Evolutionary conservation across 2,888 invertebrate species (phyloP).

Genomic region (Noctua fimbriata): DNA sequence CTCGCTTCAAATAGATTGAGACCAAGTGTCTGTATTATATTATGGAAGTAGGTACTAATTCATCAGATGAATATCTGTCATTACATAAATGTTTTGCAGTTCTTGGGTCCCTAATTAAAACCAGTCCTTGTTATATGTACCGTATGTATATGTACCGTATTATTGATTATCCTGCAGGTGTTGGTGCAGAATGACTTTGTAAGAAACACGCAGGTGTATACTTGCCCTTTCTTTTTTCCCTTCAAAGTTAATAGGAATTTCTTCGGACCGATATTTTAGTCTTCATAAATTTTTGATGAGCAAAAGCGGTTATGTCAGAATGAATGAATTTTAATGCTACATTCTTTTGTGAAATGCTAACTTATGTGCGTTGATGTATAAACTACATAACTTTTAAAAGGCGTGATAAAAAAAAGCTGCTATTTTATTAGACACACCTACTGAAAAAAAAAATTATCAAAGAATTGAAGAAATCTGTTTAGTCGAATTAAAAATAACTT

Average conservation of each 20-base stretch:
- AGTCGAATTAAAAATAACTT: not conserved
- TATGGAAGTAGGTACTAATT: slow-evolving; percentile 5
- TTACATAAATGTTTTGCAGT: not conserved
- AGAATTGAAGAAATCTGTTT: not conserved
- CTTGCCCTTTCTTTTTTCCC: slow-evolving; percentile 41
- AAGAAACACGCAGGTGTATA: slow-evolving; percentile 48
- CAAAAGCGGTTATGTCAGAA: slow-evolving; percentile 8
- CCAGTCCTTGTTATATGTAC: too few species aligned
- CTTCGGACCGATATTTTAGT: slow-evolving; percentile 33
- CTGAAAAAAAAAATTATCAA: not conserved
- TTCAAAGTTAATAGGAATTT: slow-evolving; percentile 29
- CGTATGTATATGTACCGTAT: too few species aligned
- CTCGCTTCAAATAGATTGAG: slow-evolving; percentile 19
- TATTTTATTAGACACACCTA: not conserved
- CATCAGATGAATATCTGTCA: not conserved
- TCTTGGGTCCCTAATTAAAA: slow-evolving; percentile 25
- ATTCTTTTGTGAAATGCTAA: slow-evolving; percentile 11
- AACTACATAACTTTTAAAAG: not conserved
- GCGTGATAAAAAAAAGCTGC: not conserved
- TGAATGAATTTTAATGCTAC: slow-evolving; percentile 19
- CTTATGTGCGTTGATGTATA: not conserved
- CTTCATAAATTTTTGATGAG: slow-evolving; percentile 19
- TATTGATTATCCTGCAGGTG: slow-evolving; percentile 50
- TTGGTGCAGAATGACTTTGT: slow-evolving; percentile 18
- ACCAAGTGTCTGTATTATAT: not conserved